Conservation (phyloP, 2,113 vertebrate species). For the Pygathrix nemaeus region DNA sequence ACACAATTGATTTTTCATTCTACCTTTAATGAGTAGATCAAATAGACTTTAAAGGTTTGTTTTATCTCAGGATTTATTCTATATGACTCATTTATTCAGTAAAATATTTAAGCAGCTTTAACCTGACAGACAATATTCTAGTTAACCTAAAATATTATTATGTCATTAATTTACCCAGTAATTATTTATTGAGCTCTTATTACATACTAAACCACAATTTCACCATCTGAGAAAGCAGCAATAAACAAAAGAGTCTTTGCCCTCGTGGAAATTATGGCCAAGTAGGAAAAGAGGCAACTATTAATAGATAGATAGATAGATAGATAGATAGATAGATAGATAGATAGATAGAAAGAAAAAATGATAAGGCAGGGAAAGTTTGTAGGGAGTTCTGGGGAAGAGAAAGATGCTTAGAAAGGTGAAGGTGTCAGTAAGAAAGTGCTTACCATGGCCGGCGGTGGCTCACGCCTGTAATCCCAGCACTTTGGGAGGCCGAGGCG, state of each 20-base stretch:
- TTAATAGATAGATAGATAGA: neutral
- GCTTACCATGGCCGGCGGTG: neutral
- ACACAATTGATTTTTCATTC: neutral
- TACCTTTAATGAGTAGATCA: neutral
- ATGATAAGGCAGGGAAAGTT: neutral
- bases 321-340: neutral
- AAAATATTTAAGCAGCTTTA: neutral
- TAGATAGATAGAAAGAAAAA: neutral
- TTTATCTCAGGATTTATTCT: neutral
- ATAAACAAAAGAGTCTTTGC: neutral
- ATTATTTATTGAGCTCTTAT: constrained; percentile 3
- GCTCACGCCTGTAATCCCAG: too few relatives aligned
- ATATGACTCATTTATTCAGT: neutral
- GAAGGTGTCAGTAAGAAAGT: neutral
- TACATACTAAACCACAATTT: neutral
- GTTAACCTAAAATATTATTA: constrained; percentile 3
- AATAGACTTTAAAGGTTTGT: neutral
- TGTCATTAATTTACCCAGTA: neutral
- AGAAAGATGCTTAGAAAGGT: neutral
- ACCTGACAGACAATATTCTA: neutral
- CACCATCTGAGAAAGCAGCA: neutral
- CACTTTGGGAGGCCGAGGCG: too few relatives aligned
- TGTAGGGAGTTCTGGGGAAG: neutral
- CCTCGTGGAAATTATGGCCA: neutral
- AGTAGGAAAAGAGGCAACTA: neutral